Percentiles rank a stretch among this genome's conserved stretches.
phyloP scores from a whole-genome alignment of 2,797 vertebrate genomes.

The Lagorchestes hirsutus region DNA sequence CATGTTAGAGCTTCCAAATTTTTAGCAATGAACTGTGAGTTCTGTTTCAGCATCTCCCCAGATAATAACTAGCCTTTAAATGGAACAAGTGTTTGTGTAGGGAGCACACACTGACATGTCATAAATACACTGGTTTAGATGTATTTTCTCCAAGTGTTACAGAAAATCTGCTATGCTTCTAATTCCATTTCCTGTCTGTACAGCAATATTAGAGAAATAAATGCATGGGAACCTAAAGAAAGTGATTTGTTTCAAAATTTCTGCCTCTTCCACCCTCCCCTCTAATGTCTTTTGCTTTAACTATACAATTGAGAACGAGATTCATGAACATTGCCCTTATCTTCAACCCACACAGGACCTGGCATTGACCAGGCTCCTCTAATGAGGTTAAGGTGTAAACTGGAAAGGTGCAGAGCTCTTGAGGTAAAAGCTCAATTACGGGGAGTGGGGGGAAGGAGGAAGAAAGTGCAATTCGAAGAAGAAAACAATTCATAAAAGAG shows the following conservation, averaged over 20 bases:
- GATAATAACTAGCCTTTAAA: slow-evolving; percentile 25
- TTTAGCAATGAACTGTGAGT: slow-evolving; percentile 15
- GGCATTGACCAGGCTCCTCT: slow-evolving; percentile 56
- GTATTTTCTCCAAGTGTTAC: slow-evolving; percentile 57
- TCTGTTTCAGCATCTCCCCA: slow-evolving; percentile 31
- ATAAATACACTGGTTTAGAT: not conserved
- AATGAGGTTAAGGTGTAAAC: slow-evolving; percentile 60
- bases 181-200: slow-evolving; percentile 11
- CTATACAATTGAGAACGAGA: not conserved
- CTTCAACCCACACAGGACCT: slow-evolving; percentile 52
- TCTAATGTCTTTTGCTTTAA: slow-evolving; percentile 43
- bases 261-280: slow-evolving; percentile 8
- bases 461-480: slow-evolving; percentile 6
- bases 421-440: slow-evolving; percentile 12
- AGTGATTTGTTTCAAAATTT: slow-evolving; percentile 59
- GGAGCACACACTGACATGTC: not conserved
- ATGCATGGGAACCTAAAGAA: slow-evolving; percentile 50
- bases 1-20: slow-evolving; percentile 44
- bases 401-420: slow-evolving; percentile 61
- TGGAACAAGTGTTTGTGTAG: slow-evolving; percentile 28
- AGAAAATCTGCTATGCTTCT: slow-evolving; percentile 47
- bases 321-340: not conserved
- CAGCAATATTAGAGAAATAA: slow-evolving; percentile 61
- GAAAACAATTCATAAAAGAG: slow-evolving; percentile 47
- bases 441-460: not conserved